These are phyloP conservation scores for Labia minor DNA, from an alignment of 2,888 invertebrate genomes.

Conservation along the genomic window DNA sequence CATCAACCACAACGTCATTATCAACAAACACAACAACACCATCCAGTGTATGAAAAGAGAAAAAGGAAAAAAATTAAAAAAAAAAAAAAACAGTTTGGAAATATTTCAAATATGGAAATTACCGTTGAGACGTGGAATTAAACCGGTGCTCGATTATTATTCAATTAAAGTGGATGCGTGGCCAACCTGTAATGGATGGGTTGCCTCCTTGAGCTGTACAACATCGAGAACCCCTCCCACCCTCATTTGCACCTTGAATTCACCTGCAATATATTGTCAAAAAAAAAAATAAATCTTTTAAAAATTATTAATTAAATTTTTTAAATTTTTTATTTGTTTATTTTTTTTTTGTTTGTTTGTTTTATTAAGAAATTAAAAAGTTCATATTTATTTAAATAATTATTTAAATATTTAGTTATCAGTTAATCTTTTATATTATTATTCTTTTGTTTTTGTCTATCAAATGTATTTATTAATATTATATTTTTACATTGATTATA, in stretches of 20 bases:
- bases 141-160: slow-evolving; percentile 13
- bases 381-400: too few species aligned
- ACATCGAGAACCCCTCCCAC: neutral
- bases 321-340: neutral
- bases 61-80: neutral
- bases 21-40: neutral
- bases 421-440: too few species aligned
- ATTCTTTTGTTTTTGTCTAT: too few species aligned
- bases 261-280: too few species aligned
- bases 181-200: slow-evolving; percentile 3
- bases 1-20: too few species aligned
- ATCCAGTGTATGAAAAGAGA: neutral
- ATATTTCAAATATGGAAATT: slow-evolving; percentile 13
- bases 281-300: too few species aligned
- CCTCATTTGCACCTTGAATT: slow-evolving; percentile 3
- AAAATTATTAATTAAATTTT: too few species aligned
- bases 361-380: too few species aligned
- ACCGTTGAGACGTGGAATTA: slow-evolving; percentile 13
- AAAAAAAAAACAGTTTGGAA: neutral
- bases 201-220: neutral
- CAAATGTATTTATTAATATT: too few species aligned
- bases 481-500: too few species aligned
- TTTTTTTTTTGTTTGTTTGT: too few species aligned
- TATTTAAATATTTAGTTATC: too few species aligned
- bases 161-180: slow-evolving; percentile 7